Evolutionary conservation across 2,113 vertebrate genomes (phyloP), one percentile per base, ranked within the genome.

Genomic region (Otis tarda): DNA sequence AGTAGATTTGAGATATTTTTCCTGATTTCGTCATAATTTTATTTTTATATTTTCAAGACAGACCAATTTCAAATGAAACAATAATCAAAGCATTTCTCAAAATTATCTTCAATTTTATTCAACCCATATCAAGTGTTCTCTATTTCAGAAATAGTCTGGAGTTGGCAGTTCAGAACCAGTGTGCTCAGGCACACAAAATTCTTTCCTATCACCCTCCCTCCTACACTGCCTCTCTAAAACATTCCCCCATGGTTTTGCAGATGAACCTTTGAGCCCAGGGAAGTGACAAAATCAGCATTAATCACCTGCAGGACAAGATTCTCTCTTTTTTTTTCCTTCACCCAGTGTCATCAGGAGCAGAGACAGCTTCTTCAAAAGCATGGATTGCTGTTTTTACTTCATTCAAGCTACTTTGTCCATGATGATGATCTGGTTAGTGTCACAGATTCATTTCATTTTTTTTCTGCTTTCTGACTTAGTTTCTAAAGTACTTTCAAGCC

Each of bases 391-490:
- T 37, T 85, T 93, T 31, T 63, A 47, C 47, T 71, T 17, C 31
- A 19, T 80, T 70, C 53, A 73, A 59, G 28, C 65, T 59, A 19
- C 30, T 83, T 56, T 47, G n/a, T 49, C 37, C 35, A 8, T 60
- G 63, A 43, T 1, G 3, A 83, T 31, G 49, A 83, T 25, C 22
- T 1, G 2, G 12, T 45, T 16, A 0, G 1, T 41, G 30, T 31
- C 31, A 74, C 35, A 65, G 8, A 53, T 59, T 60, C 1, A 47
- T 49, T 71, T 87, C 1, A 33, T 43, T 79, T 90, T 71, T 71
- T 73, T 57, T 53, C 57, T 83, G 27, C 19, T 60, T 93, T 59
- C 67, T 67, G 33, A 50, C 35, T 84, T 82, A 15, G 20, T 61
- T 90, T 85, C 25, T 61, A 37, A 81, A 85, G 41, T 28, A 23